Conservation (phyloP, 2,888 invertebrate species). For the Danaus chrysippus region DNA sequence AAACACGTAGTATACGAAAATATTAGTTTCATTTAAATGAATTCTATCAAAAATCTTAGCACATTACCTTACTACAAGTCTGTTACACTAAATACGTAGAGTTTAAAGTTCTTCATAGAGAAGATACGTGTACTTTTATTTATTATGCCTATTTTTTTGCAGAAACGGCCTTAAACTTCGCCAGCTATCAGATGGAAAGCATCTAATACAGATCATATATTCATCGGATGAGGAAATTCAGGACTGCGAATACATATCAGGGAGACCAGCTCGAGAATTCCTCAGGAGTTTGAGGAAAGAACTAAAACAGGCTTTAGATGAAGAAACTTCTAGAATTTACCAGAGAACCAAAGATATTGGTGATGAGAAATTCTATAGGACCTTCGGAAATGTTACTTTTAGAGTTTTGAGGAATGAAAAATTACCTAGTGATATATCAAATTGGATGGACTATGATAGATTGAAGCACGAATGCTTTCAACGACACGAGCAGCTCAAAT, state of each 20-base stretch:
- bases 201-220: constrained; percentile 85
- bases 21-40: no score
- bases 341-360: constrained; percentile 44
- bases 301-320: constrained; percentile 67
- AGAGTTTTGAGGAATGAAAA: constrained; percentile 67
- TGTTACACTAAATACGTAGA: no score
- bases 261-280: constrained; percentile 77
- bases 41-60: no score
- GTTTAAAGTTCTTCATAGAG: no score
- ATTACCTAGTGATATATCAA: constrained; percentile 71
- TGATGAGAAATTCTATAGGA: constrained; percentile 60
- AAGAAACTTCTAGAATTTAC: constrained; percentile 54
- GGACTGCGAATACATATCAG: constrained; percentile 83
- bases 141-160: constrained; percentile 48
- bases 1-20: no score
- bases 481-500: constrained; percentile 60
- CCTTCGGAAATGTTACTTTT: constrained; percentile 77
- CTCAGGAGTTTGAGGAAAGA: constrained; percentile 79
- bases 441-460: constrained; percentile 80
- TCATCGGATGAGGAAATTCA: constrained; percentile 77
- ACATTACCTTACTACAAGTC: no score
- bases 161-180: constrained; percentile 80
- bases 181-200: constrained; percentile 83
- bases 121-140: background rate
- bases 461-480: constrained; percentile 78